phyloP scores from a whole-genome alignment of 2,797 vertebrate genomes.

The Limnodromus scolopaceus region DNA sequence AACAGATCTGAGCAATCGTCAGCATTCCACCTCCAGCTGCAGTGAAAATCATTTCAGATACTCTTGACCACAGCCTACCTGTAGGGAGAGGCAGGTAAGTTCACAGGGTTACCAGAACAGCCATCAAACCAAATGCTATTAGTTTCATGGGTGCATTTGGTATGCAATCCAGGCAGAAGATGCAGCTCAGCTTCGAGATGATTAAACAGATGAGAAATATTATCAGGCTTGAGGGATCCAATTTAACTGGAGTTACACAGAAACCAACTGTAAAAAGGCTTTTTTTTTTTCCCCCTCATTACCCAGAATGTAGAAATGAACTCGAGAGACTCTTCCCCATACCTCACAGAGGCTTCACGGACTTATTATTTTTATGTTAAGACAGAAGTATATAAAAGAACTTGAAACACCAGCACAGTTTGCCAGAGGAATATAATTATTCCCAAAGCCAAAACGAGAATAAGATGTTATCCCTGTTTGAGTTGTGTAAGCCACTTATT shows the following conservation, averaged over 20 bases:
- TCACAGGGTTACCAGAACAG: not conserved
- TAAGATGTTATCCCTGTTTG: not conserved
- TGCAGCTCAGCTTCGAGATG: not conserved
- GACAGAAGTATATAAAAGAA: not conserved
- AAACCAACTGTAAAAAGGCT: not conserved
- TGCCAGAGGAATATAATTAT: not conserved
- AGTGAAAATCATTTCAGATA: not conserved
- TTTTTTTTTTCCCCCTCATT: not conserved
- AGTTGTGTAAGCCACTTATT: not conserved
- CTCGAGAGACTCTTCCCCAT: not conserved
- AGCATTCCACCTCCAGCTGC: not conserved
- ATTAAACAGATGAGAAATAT: not conserved
- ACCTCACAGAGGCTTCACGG: not conserved
- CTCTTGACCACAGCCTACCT: not conserved
- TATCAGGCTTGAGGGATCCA: not conserved
- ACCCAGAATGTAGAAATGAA: not conserved
- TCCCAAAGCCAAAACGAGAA: not conserved
- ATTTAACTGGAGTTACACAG: not conserved
- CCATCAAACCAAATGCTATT: not conserved
- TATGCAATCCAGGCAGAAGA: not conserved
- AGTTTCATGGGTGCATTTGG: not conserved
- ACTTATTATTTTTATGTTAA: not conserved
- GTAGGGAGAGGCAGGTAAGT: not conserved
- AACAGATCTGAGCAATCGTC: not conserved
- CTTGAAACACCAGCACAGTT: not conserved